These are phyloP conservation scores for Epinotia demarniana DNA, from an alignment of 2,888 invertebrate species.

Conservation along the genomic window DNA sequence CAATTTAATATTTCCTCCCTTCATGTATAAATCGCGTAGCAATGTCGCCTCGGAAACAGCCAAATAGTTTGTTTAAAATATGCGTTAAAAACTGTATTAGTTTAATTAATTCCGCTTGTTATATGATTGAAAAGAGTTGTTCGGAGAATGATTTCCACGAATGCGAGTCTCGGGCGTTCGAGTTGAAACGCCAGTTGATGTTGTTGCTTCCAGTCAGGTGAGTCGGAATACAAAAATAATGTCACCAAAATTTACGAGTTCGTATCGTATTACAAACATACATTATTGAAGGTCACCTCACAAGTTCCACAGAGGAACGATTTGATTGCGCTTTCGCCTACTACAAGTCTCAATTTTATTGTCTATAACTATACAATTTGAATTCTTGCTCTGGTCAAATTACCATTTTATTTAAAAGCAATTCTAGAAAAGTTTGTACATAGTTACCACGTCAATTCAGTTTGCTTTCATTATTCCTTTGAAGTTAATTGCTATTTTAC, in stretches of 20 bases:
- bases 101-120: slow-evolving; percentile 77
- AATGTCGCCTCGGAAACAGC: slow-evolving; percentile 80
- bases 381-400: not conserved
- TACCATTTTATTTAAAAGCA: not conserved
- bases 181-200: slow-evolving; percentile 70
- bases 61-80: slow-evolving; percentile 72
- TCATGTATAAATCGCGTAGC: slow-evolving; percentile 32
- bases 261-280: slow-evolving; percentile 7
- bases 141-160: slow-evolving; percentile 69
- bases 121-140: slow-evolving; percentile 73
- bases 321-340: not conserved
- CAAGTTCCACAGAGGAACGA: not conserved
- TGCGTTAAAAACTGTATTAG: slow-evolving; percentile 73
- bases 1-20: slow-evolving; percentile 20
- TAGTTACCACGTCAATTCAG: too few relatives aligned
- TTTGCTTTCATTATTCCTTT: too few relatives aligned
- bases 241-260: not conserved
- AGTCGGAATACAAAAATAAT: slow-evolving; percentile 33
- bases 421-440: too few relatives aligned
- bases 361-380: not conserved
- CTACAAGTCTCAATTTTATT: not conserved
- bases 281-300: slow-evolving; percentile 19
- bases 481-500: too few relatives aligned
- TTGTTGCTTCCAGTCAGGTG: slow-evolving; percentile 77
- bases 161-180: slow-evolving; percentile 68